Evolutionary conservation across 2,113 vertebrate species (phyloP), one percentile per base, ranked within the genome.

Genomic region (Corythaeola cristata): DNA sequence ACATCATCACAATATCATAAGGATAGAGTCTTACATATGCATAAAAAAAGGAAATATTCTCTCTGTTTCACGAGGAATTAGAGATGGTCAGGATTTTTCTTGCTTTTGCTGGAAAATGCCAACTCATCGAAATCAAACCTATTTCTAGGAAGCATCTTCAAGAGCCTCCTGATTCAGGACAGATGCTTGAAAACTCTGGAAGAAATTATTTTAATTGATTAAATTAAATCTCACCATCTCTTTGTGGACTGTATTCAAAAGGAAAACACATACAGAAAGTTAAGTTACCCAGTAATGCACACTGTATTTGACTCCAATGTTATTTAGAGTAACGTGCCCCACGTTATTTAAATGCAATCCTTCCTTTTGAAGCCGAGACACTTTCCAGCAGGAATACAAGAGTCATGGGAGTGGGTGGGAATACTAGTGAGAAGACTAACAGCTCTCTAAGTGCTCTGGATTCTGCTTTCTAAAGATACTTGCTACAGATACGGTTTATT

Each of bases 401-500:
- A 95, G 87, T 71, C 80, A 84, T 1, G 8, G 47, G 47, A 85
- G 96, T 96, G 87, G 94, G 96, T 93, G 95, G 89, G 53, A 68
- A 87, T 72, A 75, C 81, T 24, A 92, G 84, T 69, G 75, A 79
- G 94, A 4, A 85, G 62, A 60, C 66, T 89, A 94, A 94, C 94
- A 94, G 87, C 49, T 91, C 66, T 85, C 58, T 82, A 44, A 88
- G 66, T 45, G 69, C 84, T 94, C 89, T 91, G 85, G 69, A 73
- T 50, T 78, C 77, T 72, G 66, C 58, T 88, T 96, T 95, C 94
- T 96, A 95, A 97, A 96, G 89, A 96, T 95, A 96, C 45, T 82
- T 49, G 23, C 77, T 75, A 37, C 45, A 53, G 84, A 53, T 41
- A 96, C 0, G 1, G 28, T 32, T 72, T 64, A 85, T 95, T 94